Base-by-base conservation (phyloP, 2,888 invertebrate genomes). In the Melieria omissa region DNA sequence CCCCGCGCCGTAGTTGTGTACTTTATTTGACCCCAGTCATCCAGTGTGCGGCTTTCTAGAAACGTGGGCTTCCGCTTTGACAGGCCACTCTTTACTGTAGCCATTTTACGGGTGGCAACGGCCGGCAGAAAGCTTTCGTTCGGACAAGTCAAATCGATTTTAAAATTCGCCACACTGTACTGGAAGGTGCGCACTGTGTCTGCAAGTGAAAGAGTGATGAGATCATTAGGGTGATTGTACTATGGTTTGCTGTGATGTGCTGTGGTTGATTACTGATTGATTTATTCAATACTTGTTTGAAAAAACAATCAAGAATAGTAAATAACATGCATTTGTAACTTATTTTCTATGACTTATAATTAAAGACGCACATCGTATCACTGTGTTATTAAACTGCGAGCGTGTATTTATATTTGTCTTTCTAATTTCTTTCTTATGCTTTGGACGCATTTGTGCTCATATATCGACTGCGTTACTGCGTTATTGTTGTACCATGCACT, bases 1-100 rank as follows among this genome's bases (percentile, higher is more conserved):
- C 87, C 86, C 1, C 86, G 81, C 0, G 83, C 79, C 3, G 86
- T 85, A 57, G 80, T 83, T 4, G 80, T 79, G 64, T 84, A 87
- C 66, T 80, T 80, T 29, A 84, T 82, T 64, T 78, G 77, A 8
- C 82, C 82, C 80, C 81, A 83, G 73, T 86, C 83, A 68, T 83
- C 82, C n/a, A 82, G 74, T 16, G 82, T 79, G 8, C 79, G 77
- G 49, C 81, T 77, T 10, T 82, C 79, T 42, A 81, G 68, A 12
- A 85, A 82, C 3, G 74, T 67, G 0, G 85, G 84, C 45, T 82
- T 84, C 16, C 80, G 74, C 71, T 78, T 76, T 3, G 80, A 80
- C 58, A 80, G 65, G 61, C 76, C 76, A 16, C 76, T 76, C 65
- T 77, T 80, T 41, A 80, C 72, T 65, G 9, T 16, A 5, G 49